phyloP scores from a whole-genome alignment of 2,797 vertebrate species.

The Carapus acus region DNA sequence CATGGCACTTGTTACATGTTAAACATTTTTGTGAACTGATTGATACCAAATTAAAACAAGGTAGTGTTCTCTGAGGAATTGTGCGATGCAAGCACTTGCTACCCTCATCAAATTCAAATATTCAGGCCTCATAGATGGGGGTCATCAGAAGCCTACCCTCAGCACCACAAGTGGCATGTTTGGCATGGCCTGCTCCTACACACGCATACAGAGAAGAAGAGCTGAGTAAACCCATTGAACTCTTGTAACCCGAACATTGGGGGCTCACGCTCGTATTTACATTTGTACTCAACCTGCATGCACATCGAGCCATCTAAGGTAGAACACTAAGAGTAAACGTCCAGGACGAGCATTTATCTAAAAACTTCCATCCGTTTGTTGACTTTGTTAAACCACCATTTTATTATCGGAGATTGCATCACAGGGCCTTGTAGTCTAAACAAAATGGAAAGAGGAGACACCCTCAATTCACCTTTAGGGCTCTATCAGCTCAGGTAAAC shows the following conservation, averaged over 20 bases:
- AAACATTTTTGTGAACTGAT: too few relatives aligned
- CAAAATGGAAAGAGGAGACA: background rate
- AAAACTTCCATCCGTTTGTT: background rate
- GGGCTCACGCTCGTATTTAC: background rate
- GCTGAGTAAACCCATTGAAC: constrained; percentile 4
- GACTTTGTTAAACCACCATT: background rate
- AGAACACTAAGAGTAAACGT: background rate
- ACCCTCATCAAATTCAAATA: too few relatives aligned
- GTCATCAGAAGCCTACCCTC: constrained; percentile 17
- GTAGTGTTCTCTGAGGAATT: too few relatives aligned
- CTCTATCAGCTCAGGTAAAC: background rate
- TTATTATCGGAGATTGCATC: background rate
- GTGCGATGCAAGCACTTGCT: too few relatives aligned
- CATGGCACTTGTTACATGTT: too few relatives aligned
- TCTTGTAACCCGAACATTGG: background rate
- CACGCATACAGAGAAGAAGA: constrained; percentile 12
- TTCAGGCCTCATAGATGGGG: background rate
- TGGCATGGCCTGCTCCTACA: background rate
- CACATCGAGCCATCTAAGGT: background rate
- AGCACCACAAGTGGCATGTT: constrained; percentile 18
- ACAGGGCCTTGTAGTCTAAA: background rate
- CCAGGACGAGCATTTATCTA: background rate
- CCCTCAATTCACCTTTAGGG: background rate
- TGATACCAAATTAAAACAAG: too few relatives aligned
- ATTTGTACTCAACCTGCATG: background rate